Percentiles rank a stretch among this genome's conserved stretches.
phyloP scores from a whole-genome alignment of 2,797 vertebrate species.

The Kryptolebias ocellatus region DNA sequence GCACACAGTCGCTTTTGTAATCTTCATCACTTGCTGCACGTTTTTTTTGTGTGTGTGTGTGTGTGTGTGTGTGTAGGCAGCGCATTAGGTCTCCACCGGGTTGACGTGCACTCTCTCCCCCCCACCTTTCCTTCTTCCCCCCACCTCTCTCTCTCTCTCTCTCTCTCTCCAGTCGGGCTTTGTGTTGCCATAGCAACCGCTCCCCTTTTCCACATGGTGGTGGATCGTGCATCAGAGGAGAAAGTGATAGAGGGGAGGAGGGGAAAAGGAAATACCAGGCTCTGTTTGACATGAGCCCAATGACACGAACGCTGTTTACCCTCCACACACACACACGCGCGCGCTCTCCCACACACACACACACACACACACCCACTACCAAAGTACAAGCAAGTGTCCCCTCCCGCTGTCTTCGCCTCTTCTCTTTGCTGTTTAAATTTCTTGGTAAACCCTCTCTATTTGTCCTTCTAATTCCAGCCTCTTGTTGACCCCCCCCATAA shows the following conservation, averaged over 20 bases:
- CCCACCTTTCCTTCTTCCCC: conserved; percentile 24
- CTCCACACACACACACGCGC: conserved; percentile 45
- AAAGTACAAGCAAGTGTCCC: conserved; percentile 19
- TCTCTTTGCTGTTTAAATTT: conserved; percentile 28
- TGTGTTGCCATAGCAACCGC: conserved; percentile 73
- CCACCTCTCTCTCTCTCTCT: conserved; percentile 39
- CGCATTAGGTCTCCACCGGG: conserved; percentile 69
- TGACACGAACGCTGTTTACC: conserved; percentile 50
- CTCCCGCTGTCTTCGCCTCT: conserved; percentile 21
- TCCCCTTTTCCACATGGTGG: conserved; percentile 76
- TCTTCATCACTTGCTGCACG: conserved; percentile 74
- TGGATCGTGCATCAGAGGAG: conserved; percentile 78
- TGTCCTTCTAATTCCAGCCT: conserved; percentile 51
- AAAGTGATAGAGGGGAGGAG: conserved; percentile 61
- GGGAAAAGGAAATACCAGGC: conserved; percentile 61
- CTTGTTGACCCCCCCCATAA: conserved; percentile 40
- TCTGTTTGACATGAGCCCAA: conserved; percentile 68
- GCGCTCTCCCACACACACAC: conserved; percentile 29
- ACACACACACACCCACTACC: conserved; percentile 18
- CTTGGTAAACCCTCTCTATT: conserved; percentile 44
- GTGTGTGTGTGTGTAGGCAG: conserved; percentile 50
- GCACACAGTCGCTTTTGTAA: conserved; percentile 77
- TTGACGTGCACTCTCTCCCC: conserved; percentile 54
- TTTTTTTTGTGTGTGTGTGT: conserved; percentile 30
- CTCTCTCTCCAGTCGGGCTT: conserved; percentile 69